Evolutionary conservation across 2,888 invertebrate genomes (phyloP), one percentile per base, ranked within the genome.

Genomic region (Drosophila anceps): DNA sequence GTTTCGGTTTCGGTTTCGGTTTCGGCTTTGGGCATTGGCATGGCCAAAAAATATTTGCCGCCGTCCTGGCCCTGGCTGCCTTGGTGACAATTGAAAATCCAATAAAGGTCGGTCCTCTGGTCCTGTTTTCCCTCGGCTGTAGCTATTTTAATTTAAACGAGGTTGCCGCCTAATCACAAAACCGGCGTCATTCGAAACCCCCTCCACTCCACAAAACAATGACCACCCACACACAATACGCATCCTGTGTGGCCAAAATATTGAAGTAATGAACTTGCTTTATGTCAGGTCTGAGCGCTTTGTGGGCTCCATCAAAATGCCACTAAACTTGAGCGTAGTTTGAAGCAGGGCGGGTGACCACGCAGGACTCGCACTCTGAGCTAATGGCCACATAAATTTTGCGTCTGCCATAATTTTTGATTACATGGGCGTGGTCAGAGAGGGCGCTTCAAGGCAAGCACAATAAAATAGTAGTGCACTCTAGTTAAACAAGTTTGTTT

Each of bases 61-160:
- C 54, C 46, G 41, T 7, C 46, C 53, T 29, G 53, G 61, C 20
- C 18, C 43, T 20, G 37, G 54, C 67, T 69, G 75, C 73, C 73
- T 74, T 78, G 85, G 85, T 89, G 85, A 86, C 85, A 86, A 86
- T 86, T 86, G 90, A 86, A 86, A 86, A 84, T 86, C 88, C 88
- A 89, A 89, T 89, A 86, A 85, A 87, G 90, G 82, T 71, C 74
- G 59, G 29, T 51, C 58, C 46, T 37, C 27, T 44, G n/a, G 18
- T 20, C 61, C 43, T 35, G 41, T 18, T 39, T 33, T 41, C 39
- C 67, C 10, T 24, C 18, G 31, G 13, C 50, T 43, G 29, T 67
- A 75, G 82, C 84, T 78, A 89, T 89, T 85, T 89, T 89, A 85
- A 85, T 89, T 89, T 89, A 82, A 87, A 82, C 84, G 88, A 81